phyloP scores from a whole-genome alignment of 2,888 invertebrate species.

The Erpobdella octoculata region DNA sequence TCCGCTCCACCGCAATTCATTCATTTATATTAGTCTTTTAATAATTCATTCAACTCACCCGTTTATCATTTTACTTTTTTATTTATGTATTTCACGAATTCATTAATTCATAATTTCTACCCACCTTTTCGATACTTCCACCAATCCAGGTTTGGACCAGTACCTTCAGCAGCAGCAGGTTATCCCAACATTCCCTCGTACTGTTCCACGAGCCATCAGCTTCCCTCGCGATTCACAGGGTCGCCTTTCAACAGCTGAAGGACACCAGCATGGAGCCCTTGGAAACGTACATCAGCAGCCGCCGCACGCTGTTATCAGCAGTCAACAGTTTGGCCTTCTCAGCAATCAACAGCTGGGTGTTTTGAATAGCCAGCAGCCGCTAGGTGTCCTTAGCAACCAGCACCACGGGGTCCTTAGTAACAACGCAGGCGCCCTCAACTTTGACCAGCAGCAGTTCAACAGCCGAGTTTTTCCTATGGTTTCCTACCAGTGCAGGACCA shows the following conservation, averaged over 20 bases:
- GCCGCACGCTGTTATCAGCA: not conserved
- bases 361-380: not conserved
- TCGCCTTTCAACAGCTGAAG: constrained; percentile 22
- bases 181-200: constrained; percentile 37
- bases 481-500: not conserved
- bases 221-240: constrained; percentile 29
- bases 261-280: constrained; percentile 20
- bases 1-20: too few relatives aligned
- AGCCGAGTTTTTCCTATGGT: not conserved
- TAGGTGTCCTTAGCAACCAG: not conserved
- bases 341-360: not conserved
- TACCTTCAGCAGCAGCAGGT: constrained; percentile 16
- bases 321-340: not conserved
- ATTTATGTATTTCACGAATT: not conserved
- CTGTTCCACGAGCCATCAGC: constrained; percentile 37
- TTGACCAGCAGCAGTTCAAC: not conserved
- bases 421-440: not conserved
- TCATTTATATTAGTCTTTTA: too few relatives aligned
- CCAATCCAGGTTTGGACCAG: constrained; percentile 10
- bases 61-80: not conserved
- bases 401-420: not conserved
- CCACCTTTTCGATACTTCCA: not conserved
- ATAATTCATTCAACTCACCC: not conserved
- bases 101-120: not conserved
- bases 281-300: not conserved